Evolutionary conservation across 2,113 vertebrate species (phyloP), one percentile per base, ranked within the genome.

Genomic region (Hyaena hyaena): DNA sequence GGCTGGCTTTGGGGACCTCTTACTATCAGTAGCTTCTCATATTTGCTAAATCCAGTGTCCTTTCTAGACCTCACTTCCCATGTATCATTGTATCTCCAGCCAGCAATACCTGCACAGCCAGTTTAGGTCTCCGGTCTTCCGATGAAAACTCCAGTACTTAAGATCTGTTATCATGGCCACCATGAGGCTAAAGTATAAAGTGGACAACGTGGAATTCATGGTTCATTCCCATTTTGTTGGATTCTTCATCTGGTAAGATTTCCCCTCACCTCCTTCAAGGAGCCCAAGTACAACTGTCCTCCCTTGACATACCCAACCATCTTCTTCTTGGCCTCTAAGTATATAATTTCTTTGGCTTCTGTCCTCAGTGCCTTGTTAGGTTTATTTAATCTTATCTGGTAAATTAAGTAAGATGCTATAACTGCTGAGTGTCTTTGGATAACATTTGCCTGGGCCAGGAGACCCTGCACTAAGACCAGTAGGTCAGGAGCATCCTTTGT

Each of bases 331-430:
- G 15, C 16, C 12, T 76, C 12, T 58, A 93, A 76, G 39, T 88
- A 15, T 43, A 0, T 50, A 17, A n/a, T 33, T 90, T 92, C 31
- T 89, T 17, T 35, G n/a, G 28, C 23, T 48, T 58, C 2, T 50
- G 35, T 12, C 91, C 26, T 84, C 11, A 14, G 63, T 48, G 39
- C 21, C 48, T 74, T 80, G 16, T 83, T 82, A 85, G 33, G 61
- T 69, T 96, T 95, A 92, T 74, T 93, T 86, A 86, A 50, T 85
- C 21, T 92, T 87, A 74, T 19, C 12, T 73, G 15, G 45, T 73
- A 84, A 94, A 83, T 76, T 39, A 87, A 85, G 17, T 61, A 66
- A 91, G 89, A 81, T 81, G 39, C 55, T 65, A 45, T 83, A 48
- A 9, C 14, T 76, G 17, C 77, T 84, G 81, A 83, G 76, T 21